Percentiles rank a stretch among this genome's conserved stretches.
Evolutionary conservation across 2,113 vertebrate genomes (phyloP).

Genomic region (Clupea harengus): DNA sequence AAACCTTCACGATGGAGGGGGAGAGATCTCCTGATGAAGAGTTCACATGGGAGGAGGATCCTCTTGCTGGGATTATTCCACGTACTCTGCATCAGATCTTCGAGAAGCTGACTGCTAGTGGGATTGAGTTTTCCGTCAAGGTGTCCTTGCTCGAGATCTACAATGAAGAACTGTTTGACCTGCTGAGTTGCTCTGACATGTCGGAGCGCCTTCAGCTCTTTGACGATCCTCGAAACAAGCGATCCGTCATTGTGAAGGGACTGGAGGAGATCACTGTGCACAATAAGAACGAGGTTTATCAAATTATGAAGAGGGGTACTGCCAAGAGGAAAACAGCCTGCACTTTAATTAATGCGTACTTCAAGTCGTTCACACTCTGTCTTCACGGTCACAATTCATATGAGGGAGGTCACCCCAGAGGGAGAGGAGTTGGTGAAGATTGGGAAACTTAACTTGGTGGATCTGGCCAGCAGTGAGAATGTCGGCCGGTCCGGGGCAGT

Average conservation of each 20-base stretch:
- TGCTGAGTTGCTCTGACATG: constrained; percentile 88
- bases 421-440: constrained; percentile 99
- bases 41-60: constrained; percentile 98
- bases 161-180: constrained; percentile 97
- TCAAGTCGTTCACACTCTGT: constrained; percentile 97
- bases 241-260: constrained; percentile 93
- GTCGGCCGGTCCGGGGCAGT: constrained; percentile 95
- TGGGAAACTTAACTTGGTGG: constrained; percentile 95
- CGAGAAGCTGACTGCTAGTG: constrained; percentile 88
- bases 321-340: constrained; percentile 94
- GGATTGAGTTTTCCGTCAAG: constrained; percentile 95
- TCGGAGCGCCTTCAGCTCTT: constrained; percentile 92
- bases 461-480: constrained; percentile 97
- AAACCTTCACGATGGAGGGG: constrained; percentile 99
- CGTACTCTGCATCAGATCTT: constrained; percentile 97
- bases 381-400: constrained; percentile 95
- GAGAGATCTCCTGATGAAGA: constrained; percentile 85
- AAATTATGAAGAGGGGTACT: constrained; percentile 91
- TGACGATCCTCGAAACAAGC: constrained; percentile 96
- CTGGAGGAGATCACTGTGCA: constrained; percentile 96
- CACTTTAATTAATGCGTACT: constrained; percentile 94
- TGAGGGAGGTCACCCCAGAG: constrained; percentile 93
- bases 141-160: constrained; percentile 97
- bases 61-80: constrained; percentile 94
- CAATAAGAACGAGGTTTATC: constrained; percentile 97